phyloP scores from a whole-genome alignment of 2,797 vertebrate genomes.

The Sebastes itinus region DNA sequence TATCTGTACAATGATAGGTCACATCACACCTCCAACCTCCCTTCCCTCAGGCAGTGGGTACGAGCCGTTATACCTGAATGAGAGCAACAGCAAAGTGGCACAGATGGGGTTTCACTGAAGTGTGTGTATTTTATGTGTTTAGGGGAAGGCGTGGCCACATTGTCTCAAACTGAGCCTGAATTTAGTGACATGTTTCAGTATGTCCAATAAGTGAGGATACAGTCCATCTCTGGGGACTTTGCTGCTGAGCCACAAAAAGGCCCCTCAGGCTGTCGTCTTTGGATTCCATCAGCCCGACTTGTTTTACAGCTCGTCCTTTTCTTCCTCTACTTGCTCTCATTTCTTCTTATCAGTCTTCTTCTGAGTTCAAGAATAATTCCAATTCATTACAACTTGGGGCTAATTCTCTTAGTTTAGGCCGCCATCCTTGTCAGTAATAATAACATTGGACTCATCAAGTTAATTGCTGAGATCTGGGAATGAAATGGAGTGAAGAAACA shows the following conservation, averaged over 20 bases:
- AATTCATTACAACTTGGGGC: neutral
- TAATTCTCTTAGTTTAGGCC: neutral
- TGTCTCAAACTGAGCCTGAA: conserved; percentile 4
- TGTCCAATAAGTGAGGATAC: conserved; percentile 2
- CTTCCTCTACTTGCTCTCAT: neutral
- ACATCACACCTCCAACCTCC: conserved; percentile 35
- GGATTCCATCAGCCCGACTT: conserved; percentile 13
- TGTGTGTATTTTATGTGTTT: conserved; percentile 7
- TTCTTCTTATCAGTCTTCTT: neutral
- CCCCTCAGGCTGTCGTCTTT: conserved; percentile 29
- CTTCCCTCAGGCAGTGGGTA: conserved; percentile 40
- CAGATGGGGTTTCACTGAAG: conserved; percentile 25
- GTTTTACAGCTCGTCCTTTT: conserved; percentile 18
- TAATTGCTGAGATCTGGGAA: neutral
- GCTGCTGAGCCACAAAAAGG: conserved; percentile 13
- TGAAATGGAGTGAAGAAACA: neutral
- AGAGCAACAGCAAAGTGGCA: conserved; percentile 7
- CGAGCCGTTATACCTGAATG: conserved; percentile 31
- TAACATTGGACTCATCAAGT: neutral
- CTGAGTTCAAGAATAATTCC: neutral
- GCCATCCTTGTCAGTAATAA: neutral
- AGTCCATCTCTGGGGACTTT: conserved; percentile 6
- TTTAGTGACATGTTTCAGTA: conserved; percentile 6
- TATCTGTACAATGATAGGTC: conserved; percentile 47
- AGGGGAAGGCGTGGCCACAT: neutral